Base-by-base conservation (phyloP, 1,140 invertebrate genomes). In the Melipona quadrifasciata region DNA sequence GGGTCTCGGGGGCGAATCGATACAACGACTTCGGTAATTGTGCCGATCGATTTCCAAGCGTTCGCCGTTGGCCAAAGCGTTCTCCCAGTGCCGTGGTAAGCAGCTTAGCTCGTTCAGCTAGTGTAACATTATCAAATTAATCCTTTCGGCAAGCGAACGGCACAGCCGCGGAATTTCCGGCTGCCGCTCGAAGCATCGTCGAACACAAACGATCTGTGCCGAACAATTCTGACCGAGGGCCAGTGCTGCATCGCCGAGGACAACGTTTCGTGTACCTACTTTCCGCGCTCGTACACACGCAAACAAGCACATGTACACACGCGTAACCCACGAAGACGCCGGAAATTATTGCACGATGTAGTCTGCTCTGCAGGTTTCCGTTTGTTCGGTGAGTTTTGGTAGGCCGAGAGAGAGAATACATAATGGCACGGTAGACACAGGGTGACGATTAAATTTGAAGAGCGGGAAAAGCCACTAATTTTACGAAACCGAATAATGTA, bases 1-100 rank as follows among this genome's bases (percentile, higher is more conserved):
- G 16, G 65, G 64, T 70, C 65, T 57, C 72, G 74, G 55, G n/a
- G 55, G 55, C 74, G 53, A 78, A 83, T 83, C 81, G 81, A 83
- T 83, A 78, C 65, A 83, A 65, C 65, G 81, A 83, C 81, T 77
- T 83, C 19, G 81, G 75, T 78, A 78, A 83, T 70, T 83, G 74
- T 78, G 81, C 77, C 81, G 81, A 83, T 83, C 81, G 81, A 39
- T 83, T 76, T 77, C 65, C 39, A 74, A 51, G 39, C 34, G 55
- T 83, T n/a, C n/a, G 39, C 34, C 73, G 53, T 39, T 21, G 71
- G 71, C 71, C 31, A 34, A 47, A 61, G 57, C 71, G 17, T 47
- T 82, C 80, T 67, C 14, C 31, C n/a, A 21, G 39, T 34, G 34
- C n/a, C 64, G 73, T 8, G 39, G 39, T 58, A 78, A 83, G 65